Percentiles rank a stretch among this genome's conserved stretches.
These are phyloP conservation scores for Pararge aegeria DNA, from an alignment of 1,140 invertebrate species.

Conservation along the genomic window DNA sequence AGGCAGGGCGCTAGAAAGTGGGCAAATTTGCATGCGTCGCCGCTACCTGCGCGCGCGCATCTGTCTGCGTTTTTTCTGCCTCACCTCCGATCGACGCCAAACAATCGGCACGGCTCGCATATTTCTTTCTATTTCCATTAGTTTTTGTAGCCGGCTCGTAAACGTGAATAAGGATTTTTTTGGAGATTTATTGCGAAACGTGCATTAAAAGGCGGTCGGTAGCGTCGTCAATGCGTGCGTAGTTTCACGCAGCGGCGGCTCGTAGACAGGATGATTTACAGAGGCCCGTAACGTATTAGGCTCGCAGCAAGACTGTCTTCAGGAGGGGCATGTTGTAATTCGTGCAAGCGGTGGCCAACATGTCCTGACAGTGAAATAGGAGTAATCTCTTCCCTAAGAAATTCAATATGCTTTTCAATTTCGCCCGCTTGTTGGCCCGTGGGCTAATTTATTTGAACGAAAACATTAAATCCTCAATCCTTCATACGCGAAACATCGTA, in stretches of 20 bases:
- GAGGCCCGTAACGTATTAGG: too few relatives aligned
- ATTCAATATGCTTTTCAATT: too few relatives aligned
- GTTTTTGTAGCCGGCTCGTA: constrained; percentile 43
- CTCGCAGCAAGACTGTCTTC: too few relatives aligned
- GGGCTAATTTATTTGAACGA: too few relatives aligned
- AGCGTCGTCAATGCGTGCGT: constrained; percentile 11
- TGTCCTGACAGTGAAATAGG: too few relatives aligned
- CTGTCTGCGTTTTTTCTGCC: constrained; percentile 38
- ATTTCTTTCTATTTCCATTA: constrained; percentile 48
- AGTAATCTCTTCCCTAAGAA: too few relatives aligned
- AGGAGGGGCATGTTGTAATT: too few relatives aligned
- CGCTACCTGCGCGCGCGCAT: constrained; percentile 46
- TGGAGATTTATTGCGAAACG: constrained; percentile 47
- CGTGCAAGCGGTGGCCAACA: too few relatives aligned
- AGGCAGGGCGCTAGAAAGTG: constrained; percentile 18
- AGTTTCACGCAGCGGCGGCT: neutral
- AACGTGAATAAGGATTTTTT: constrained; percentile 45
- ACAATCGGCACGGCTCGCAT: constrained; percentile 45
- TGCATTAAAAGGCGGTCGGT: constrained; percentile 22
- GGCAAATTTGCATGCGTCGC: constrained; percentile 52
- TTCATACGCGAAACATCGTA: too few relatives aligned
- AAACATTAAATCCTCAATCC: too few relatives aligned
- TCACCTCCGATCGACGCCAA: constrained; percentile 35
- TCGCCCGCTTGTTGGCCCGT: too few relatives aligned
- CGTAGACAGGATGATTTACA: too few relatives aligned